Conservation (phyloP, 2,888 invertebrate genomes). For the Agrochola lychnidis region DNA sequence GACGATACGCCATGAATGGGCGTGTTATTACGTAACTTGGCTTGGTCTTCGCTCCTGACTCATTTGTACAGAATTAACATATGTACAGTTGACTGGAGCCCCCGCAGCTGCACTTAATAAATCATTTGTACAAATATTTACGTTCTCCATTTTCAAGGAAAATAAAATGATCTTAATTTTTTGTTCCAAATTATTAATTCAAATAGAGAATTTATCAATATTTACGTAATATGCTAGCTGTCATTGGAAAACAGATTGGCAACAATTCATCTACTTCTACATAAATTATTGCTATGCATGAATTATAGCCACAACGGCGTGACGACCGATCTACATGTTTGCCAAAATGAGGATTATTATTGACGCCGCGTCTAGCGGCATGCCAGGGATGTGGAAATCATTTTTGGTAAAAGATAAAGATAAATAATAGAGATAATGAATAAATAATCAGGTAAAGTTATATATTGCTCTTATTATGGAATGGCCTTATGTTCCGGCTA, state of each 20-base stretch:
- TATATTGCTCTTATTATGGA: conserved; percentile 35
- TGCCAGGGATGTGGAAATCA: conserved; percentile 29
- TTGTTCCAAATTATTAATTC: conserved; percentile 17
- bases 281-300: conserved; percentile 79
- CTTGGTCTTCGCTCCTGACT: conserved; percentile 79
- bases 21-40: conserved; percentile 84
- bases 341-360: conserved; percentile 81
- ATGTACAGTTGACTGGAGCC: conserved; percentile 78
- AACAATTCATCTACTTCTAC: conserved; percentile 75
- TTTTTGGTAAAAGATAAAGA: conserved; percentile 35
- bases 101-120: conserved; percentile 79
- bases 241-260: conserved; percentile 71
- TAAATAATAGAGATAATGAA: neutral
- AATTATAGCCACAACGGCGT: conserved; percentile 71
- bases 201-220: conserved; percentile 33
- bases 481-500: conserved; percentile 52
- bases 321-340: conserved; percentile 72
- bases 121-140: conserved; percentile 67
- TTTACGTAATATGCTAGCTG: conserved; percentile 45
- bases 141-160: conserved; percentile 26
- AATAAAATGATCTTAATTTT: neutral
- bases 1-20: conserved; percentile 82
- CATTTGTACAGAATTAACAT: conserved; percentile 84
- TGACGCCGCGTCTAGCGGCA: conserved; percentile 49
- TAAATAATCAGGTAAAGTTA: conserved; percentile 40